Base-by-base conservation (phyloP, 1,140 invertebrate genomes). In the Hypothenemus hampei region DNA sequence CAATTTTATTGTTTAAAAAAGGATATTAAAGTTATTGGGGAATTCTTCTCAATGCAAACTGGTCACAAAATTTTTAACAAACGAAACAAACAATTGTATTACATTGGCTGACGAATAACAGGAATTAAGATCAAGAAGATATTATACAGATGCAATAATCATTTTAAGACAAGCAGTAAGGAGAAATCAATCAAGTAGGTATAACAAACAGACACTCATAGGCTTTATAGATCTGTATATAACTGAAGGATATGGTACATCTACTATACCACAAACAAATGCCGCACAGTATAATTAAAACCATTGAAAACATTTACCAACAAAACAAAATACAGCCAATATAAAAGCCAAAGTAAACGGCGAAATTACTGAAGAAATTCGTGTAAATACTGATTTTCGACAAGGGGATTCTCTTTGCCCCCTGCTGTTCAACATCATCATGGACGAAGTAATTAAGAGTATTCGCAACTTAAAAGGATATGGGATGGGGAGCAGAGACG, bases 91-190 rank as follows among this genome's bases (percentile, higher is more conserved):
- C 16, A 13, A 22, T 3, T 5, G 11, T 16, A 21, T 18, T 23
- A 19, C 47, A 4, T 19, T 47, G 19, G 13, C 5, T 8, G 45
- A 47, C 16, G 45, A 47, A 33, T 20, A 47, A 29, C 45, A 31
- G 18, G 13, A 29, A 33, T 47, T 47, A 20, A 29, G 35, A 24
- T 50, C 23, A 29, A 16, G 26, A 23, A 53, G 40, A 8, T 53
- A 23, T 5, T 53, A 40, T 22, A 53, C 50, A 36, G 24, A 53
- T 44, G 50, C 50, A 5, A 13, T 53, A 18, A 46, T 55, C 36
- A 15, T 55, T n/a, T 7, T 43, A 33, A 43, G 20, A 22, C 18
- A 53, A 35, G 44, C 44, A 20, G n/a, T n/a, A 53, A 39, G 4
- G 39, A 53, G 22, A 44, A 53, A 44, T 53, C 24, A 11, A 31